phyloP scores from a whole-genome alignment of 2,888 invertebrate genomes.

The Chrysopilus asiliformis region DNA sequence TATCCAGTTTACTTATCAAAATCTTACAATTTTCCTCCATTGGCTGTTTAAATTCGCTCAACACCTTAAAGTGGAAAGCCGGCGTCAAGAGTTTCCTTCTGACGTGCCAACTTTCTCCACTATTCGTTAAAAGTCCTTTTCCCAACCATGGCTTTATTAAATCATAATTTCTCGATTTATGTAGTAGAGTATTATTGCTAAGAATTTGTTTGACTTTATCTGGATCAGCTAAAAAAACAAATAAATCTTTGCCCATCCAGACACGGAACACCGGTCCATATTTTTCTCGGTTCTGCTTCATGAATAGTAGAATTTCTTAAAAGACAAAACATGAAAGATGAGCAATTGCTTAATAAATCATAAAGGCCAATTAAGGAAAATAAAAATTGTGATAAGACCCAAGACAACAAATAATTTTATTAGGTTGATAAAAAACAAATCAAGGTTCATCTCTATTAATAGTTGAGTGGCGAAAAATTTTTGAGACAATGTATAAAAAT shows the following conservation, averaged over 20 bases:
- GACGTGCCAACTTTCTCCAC: constrained; percentile 45
- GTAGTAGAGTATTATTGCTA: constrained; percentile 23
- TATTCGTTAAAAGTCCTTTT: constrained; percentile 28
- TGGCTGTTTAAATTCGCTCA: constrained; percentile 56
- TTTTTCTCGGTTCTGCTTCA: constrained; percentile 21
- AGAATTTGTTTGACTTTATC: constrained; percentile 27
- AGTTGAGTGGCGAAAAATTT: no score
- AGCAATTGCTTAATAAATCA: no score
- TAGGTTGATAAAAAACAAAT: no score
- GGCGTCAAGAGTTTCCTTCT: constrained; percentile 64
- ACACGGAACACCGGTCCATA: constrained; percentile 29
- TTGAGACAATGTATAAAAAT: no score
- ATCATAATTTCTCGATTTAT: constrained; percentile 26
- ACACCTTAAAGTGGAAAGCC: constrained; percentile 66
- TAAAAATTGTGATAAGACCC: no score
- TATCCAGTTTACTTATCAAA: constrained; percentile 34
- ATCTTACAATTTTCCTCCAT: constrained; percentile 52
- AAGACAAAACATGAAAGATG: no score
- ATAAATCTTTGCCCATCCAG: constrained; percentile 31
- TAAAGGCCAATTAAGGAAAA: no score
- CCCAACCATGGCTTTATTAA: constrained; percentile 28
- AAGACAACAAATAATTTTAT: no score
- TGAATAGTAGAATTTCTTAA: constrained; percentile 26
- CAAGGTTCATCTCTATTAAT: no score
- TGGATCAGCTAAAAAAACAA: constrained; percentile 26